Conservation (phyloP, 92 coral and sea anemone genomes). For the Scolanthus callimorphus region DNA sequence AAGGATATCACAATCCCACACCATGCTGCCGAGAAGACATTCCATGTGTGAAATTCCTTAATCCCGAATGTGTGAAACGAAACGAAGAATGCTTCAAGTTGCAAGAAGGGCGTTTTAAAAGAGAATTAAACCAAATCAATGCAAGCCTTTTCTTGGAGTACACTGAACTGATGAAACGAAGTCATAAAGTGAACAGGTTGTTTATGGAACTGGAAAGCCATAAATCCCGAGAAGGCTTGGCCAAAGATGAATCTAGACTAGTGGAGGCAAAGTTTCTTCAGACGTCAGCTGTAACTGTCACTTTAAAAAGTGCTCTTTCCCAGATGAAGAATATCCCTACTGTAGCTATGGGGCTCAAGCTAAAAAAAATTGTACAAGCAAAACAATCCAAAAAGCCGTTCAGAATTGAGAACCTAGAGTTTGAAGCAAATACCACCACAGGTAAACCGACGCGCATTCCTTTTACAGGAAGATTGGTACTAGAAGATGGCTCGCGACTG, state of each 20-base stretch:
- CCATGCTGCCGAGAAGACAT: conserved; percentile 28
- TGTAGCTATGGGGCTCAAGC: conserved; percentile 32
- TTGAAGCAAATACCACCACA: conserved; percentile 23
- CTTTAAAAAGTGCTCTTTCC: conserved; percentile 18
- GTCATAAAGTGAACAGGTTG: conserved; percentile 9
- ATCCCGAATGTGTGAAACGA: conserved; percentile 9
- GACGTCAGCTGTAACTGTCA: conserved; percentile 17
- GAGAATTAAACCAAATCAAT: conserved; percentile 1
- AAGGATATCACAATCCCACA: conserved; percentile 12
- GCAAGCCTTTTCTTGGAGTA: conserved; percentile 13
- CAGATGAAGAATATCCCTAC: conserved; percentile 32
- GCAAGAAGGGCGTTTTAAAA: background rate
- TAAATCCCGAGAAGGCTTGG: conserved; percentile 28
- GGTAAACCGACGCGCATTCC: conserved; percentile 35
- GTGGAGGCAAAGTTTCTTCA: conserved; percentile 34
- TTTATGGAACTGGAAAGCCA: conserved; percentile 34
- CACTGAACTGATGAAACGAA: conserved; percentile 12
- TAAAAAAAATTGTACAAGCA: conserved; percentile 1
- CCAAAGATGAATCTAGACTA: conserved; percentile 21
- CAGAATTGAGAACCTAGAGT: conserved; percentile 26
- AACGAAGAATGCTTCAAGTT: conserved; percentile 19
- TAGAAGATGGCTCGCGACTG: conserved; percentile 12
- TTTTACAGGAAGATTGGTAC: conserved; percentile 10
- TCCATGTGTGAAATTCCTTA: conserved; percentile 16
- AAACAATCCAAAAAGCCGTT: conserved; percentile 16